Conservation (phyloP, 2,797 vertebrate genomes). For the Lepus oiostolus region DNA sequence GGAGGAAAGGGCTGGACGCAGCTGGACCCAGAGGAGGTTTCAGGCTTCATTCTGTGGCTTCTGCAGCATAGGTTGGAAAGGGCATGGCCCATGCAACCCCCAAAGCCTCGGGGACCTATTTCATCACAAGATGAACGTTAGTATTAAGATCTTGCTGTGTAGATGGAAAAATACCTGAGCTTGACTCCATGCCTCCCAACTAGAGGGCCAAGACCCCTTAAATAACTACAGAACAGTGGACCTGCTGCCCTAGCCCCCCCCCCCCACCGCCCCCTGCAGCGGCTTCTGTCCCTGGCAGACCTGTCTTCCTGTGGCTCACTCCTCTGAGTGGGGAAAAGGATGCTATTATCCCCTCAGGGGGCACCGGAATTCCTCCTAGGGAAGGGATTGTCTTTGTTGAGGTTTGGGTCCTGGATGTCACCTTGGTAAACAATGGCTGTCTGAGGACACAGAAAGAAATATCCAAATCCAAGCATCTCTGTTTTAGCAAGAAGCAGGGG, state of each 20-base stretch:
- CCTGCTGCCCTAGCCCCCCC: neutral
- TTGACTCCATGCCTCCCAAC: neutral
- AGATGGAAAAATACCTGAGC: neutral
- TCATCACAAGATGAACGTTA: neutral
- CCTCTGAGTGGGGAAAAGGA: neutral
- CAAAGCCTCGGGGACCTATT: too few relatives aligned
- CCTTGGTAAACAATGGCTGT: neutral
- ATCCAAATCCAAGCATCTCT: too few relatives aligned
- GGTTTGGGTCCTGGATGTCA: neutral
- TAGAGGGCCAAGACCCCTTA: neutral
- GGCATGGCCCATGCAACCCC: too few relatives aligned
- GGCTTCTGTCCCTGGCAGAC: fast-evolving
- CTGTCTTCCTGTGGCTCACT: neutral
- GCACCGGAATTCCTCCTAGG: neutral
- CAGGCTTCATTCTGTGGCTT: neutral
- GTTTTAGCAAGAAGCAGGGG: neutral
- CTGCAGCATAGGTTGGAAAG: neutral
- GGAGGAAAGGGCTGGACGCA: too few relatives aligned
- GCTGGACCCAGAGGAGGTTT: neutral
- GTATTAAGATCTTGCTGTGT: neutral
- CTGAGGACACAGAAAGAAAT: neutral
- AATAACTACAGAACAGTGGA: neutral
- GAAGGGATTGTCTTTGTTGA: neutral
- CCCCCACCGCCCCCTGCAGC: fast-evolving
- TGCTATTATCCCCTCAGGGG: neutral